phyloP scores from a whole-genome alignment of 2,888 invertebrate species.

The Papilio elwesi region DNA sequence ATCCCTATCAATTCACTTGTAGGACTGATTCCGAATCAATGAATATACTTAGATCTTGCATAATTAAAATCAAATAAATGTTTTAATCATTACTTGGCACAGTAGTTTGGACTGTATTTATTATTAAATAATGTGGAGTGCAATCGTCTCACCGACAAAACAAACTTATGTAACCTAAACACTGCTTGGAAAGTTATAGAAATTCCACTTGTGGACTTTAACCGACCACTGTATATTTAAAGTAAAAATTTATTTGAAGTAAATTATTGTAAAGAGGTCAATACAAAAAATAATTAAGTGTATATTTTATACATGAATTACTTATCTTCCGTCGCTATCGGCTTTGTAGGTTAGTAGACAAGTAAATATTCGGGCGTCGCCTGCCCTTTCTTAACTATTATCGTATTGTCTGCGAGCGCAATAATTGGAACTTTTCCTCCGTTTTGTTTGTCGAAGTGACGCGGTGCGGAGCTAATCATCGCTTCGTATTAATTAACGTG shows the following conservation, averaged over 20 bases:
- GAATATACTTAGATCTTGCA: too few species aligned
- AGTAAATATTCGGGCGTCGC: constrained; percentile 62
- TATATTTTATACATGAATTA: constrained; percentile 72
- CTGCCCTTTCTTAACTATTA: constrained; percentile 57
- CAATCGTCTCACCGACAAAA: neutral
- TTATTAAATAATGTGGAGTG: constrained; percentile 7
- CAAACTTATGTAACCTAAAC: neutral
- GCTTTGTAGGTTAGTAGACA: constrained; percentile 71
- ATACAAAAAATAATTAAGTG: constrained; percentile 72
- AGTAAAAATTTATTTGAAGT: too few species aligned
- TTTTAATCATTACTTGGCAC: constrained; percentile 7
- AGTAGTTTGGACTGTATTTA: neutral
- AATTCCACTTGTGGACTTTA: constrained; percentile 18
- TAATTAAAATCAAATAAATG: neutral
- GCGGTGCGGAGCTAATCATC: constrained; percentile 2
- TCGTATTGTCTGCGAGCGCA: constrained; percentile 50
- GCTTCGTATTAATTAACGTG: constrained; percentile 37
- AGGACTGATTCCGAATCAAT: too few species aligned
- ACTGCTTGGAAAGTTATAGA: constrained; percentile 19
- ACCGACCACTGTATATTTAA: constrained; percentile 49
- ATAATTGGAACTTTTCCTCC: constrained; percentile 32
- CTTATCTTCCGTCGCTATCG: constrained; percentile 79
- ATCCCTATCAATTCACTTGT: neutral
- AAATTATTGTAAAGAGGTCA: constrained; percentile 67
- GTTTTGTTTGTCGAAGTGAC: constrained; percentile 8